Base-by-base conservation (phyloP, 2,113 vertebrate genomes). In the Larimichthys polyactis region DNA sequence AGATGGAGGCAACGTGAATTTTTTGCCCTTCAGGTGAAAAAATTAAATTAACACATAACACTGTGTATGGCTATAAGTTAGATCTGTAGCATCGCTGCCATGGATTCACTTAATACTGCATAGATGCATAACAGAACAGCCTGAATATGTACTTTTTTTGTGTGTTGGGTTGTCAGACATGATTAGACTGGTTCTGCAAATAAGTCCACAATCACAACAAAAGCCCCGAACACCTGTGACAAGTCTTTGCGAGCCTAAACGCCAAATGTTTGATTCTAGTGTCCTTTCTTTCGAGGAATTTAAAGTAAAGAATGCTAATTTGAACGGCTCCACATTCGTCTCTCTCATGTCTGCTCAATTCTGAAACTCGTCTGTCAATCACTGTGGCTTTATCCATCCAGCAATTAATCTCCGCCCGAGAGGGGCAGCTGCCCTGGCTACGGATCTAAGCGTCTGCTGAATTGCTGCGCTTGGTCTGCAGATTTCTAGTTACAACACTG, bases 361-460 rank as follows among this genome's bases (percentile, higher is more conserved):
- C 70, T 67, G 72, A 52, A 83, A 65, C 76, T 83, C 82, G 74
- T 85, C 82, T 87, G 89, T 90, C 91, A 91, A 81, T 93, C 89
- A 93, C 58, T 75, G 68, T 71, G 64, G 78, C 65, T 88, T 91
- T 84, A 87, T 84, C 82, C 83, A 88, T 87, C 80, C 71, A 80
- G 85, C 90, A 92, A 89, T 91, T 90, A 81, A 88, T 91, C 75
- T 81, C 29, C 78, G 70, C 76, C 71, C 87, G 70, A 62, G 88
- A 86, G 87, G 90, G 66, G 54, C 83, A 73, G 75, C 82, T 85
- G 89, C 75, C 90, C 88, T 81, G 71, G 85, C 86, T 87, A 19
- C 89, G 86, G 91, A 87, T 84, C 77, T 79, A 75, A 82, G 65
- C n/a, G 77, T 84, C 77, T 87, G 74, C 76, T 68, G 75, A 74